These are phyloP conservation scores for Nesidiocoris tenuis DNA, from an alignment of 2,888 invertebrate species.

Conservation along the genomic window DNA sequence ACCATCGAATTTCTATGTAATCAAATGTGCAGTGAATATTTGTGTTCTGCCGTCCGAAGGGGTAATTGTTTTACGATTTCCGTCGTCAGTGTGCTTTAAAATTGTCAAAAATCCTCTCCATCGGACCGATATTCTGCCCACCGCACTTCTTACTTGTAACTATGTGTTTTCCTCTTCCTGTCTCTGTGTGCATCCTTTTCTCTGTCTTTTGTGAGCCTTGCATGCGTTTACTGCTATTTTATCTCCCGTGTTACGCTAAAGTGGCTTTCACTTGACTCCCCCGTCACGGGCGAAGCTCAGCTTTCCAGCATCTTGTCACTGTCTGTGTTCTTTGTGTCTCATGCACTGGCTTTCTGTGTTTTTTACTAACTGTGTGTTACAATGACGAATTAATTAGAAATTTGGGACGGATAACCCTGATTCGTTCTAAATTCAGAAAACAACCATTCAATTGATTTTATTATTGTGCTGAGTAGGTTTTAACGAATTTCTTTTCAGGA, in stretches of 20 bases:
- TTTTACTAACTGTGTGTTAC: slow-evolving; percentile 22
- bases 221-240: slow-evolving; percentile 12
- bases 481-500: too few relatives aligned
- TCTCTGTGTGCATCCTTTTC: slow-evolving; percentile 4
- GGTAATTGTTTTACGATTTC: slow-evolving; percentile 1
- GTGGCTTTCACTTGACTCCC: slow-evolving; percentile 9
- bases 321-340: slow-evolving; percentile 5
- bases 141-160: too few relatives aligned
- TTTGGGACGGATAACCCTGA: too few relatives aligned
- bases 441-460: too few relatives aligned
- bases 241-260: neutral
- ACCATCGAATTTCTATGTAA: neutral
- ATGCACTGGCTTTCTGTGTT: slow-evolving; percentile 37
- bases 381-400: too few relatives aligned
- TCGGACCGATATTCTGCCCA: too few relatives aligned
- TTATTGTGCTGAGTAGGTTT: too few relatives aligned
- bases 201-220: neutral
- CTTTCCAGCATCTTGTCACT: slow-evolving; percentile 25
- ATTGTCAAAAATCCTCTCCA: neutral
- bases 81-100: neutral
- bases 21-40: slow-evolving; percentile 3
- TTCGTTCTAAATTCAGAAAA: too few relatives aligned
- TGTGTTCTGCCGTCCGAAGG: neutral
- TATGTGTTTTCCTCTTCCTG: slow-evolving; percentile 5
- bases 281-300: neutral